phyloP scores from a whole-genome alignment of 2,113 vertebrate species.

The Prolemur simus region DNA sequence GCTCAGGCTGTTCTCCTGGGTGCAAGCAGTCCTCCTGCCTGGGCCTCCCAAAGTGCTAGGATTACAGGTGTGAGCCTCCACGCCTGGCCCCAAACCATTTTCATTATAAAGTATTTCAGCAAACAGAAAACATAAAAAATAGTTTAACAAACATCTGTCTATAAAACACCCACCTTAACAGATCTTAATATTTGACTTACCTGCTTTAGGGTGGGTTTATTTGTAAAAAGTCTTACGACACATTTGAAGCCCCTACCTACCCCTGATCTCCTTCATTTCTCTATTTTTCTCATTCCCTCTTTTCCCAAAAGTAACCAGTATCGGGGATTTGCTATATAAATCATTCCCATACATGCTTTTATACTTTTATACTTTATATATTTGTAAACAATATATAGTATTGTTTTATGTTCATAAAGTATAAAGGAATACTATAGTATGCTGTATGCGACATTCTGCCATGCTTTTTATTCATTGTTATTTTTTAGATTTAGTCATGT shows the following conservation, averaged over 20 bases:
- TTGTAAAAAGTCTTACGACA: not conserved
- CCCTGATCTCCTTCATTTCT: not conserved
- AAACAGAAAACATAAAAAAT: slow-evolving; percentile 33
- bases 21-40: too few relatives aligned
- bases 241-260: not conserved
- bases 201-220: not conserved
- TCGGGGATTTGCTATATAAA: slow-evolving; percentile 10
- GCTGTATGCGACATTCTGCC: not conserved
- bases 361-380: not conserved
- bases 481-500: slow-evolving; percentile 20
- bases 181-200: slow-evolving; percentile 30
- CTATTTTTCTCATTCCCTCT: not conserved
- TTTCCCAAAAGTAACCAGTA: slow-evolving; percentile 28
- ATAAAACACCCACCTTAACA: not conserved
- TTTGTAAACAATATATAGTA: slow-evolving; percentile 2
- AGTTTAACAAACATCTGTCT: not conserved
- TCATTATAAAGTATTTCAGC: slow-evolving; percentile 39
- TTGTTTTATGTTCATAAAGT: slow-evolving; percentile 21
- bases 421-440: not conserved
- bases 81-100: too few relatives aligned
- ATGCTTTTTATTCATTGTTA: not conserved
- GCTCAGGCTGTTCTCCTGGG: too few relatives aligned
- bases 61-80: too few relatives aligned
- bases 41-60: too few relatives aligned
- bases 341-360: slow-evolving; percentile 2